Evolutionary conservation across 2,797 vertebrate species (phyloP).

Genomic region (Macroramphosus scolopax): DNA sequence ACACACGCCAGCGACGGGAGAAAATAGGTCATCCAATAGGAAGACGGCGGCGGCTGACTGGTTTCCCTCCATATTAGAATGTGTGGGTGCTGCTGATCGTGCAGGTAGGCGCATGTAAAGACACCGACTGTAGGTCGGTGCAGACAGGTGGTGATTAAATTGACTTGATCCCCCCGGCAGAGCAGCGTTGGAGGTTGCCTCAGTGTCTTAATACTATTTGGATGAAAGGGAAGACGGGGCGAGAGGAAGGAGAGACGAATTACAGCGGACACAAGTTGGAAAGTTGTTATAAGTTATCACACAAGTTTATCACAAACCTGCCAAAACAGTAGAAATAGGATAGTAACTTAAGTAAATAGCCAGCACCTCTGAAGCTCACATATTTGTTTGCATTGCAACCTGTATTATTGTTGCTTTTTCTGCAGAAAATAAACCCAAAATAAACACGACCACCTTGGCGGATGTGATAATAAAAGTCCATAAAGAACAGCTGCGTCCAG

Average conservation of each 20-base stretch:
- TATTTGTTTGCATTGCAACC: too few relatives aligned
- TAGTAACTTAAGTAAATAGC: too few relatives aligned
- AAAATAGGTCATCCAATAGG: slow-evolving; percentile 29
- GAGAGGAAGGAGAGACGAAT: neutral
- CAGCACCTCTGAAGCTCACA: too few relatives aligned
- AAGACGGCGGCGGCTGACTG: neutral
- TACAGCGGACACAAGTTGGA: neutral
- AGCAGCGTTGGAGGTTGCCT: slow-evolving; percentile 16
- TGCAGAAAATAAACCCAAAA: too few relatives aligned
- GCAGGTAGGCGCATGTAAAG: slow-evolving; percentile 22
- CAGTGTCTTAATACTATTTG: slow-evolving; percentile 15
- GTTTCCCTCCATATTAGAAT: slow-evolving; percentile 12
- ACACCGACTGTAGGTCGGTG: slow-evolving; percentile 22
- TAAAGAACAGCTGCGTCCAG: too few relatives aligned
- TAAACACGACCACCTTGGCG: too few relatives aligned
- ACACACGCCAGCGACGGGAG: neutral
- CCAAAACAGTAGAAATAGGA: too few relatives aligned
- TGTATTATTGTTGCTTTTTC: too few relatives aligned
- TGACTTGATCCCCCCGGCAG: slow-evolving; percentile 26
- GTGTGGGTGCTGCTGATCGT: slow-evolving; percentile 28
- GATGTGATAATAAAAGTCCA: too few relatives aligned
- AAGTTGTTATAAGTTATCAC: slow-evolving; percentile 10
- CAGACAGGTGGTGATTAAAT: slow-evolving; percentile 39
- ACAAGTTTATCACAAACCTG: too few relatives aligned
- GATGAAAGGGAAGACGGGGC: slow-evolving; percentile 14